These are phyloP conservation scores for Ditula angustiorana DNA, from an alignment of 2,888 invertebrate species.

Conservation along the genomic window DNA sequence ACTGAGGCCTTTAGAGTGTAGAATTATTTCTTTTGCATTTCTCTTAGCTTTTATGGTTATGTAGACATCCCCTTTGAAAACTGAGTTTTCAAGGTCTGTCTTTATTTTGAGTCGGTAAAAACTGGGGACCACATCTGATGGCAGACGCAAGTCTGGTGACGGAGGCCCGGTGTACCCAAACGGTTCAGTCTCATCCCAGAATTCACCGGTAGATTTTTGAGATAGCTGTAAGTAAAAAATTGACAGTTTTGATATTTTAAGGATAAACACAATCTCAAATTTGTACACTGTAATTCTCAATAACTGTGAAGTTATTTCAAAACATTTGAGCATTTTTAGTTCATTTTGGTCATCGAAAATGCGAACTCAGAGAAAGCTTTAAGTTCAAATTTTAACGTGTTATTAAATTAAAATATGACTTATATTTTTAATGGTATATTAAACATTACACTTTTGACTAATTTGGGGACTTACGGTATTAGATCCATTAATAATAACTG, in stretches of 20 bases:
- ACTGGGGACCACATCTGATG: conserved; percentile 79
- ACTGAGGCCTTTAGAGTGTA: conserved; percentile 82
- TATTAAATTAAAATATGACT: background rate
- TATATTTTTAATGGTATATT: background rate
- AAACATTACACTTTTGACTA: background rate
- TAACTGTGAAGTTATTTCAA: too few species aligned
- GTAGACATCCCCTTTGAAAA: conserved; percentile 73
- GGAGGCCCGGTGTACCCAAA: conserved; percentile 62
- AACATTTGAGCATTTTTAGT: background rate
- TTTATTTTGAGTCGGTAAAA: conserved; percentile 85
- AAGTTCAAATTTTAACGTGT: background rate
- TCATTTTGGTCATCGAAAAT: background rate
- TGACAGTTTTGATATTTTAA: background rate
- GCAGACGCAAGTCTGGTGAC: conserved; percentile 73
- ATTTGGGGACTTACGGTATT: conserved; percentile 54
- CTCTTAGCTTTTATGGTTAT: conserved; percentile 76
- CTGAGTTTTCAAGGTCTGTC: conserved; percentile 77
- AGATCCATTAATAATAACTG: conserved; percentile 49
- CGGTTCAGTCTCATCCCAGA: conserved; percentile 76
- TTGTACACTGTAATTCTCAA: too few species aligned
- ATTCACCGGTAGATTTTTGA: conserved; percentile 58
- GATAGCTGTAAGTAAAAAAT: conserved; percentile 51
- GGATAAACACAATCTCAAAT: too few species aligned
- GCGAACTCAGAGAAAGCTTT: background rate
- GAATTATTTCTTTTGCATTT: conserved; percentile 71